Percentiles rank a stretch among this genome's conserved stretches.
Evolutionary conservation across 2,113 vertebrate genomes (phyloP).

Genomic region (Sciurus niger): DNA sequence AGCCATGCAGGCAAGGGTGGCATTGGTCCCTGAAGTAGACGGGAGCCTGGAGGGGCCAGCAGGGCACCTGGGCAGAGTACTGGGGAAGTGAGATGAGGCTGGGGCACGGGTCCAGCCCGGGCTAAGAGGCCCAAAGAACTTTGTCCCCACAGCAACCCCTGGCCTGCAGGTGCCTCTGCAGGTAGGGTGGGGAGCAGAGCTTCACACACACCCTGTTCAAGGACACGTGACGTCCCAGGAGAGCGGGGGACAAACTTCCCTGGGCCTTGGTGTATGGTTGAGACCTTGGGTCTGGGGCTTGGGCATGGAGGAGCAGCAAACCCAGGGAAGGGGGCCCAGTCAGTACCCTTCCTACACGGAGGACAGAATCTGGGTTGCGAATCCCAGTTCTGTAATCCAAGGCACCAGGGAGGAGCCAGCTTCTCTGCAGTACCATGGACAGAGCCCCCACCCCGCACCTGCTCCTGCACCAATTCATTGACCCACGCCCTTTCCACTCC

Average conservation of each 20-base stretch:
- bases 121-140: neutral
- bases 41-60: too few relatives aligned
- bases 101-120: neutral
- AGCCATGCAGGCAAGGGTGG: neutral
- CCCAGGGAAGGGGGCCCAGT: too few relatives aligned
- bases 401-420: neutral
- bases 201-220: too few relatives aligned
- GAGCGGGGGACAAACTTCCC: neutral
- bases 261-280: too few relatives aligned
- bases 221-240: neutral
- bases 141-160: neutral
- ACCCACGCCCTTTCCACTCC: too few relatives aligned
- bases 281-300: neutral
- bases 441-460: neutral
- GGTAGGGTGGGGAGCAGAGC: too few relatives aligned
- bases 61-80: neutral
- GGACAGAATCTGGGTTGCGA: neutral
- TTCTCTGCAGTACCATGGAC: neutral
- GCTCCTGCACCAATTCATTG: too few relatives aligned
- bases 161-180: neutral
- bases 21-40: neutral
- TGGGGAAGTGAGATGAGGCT: neutral
- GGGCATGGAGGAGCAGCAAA: neutral
- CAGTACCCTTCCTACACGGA: neutral
- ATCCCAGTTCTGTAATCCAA: neutral